Base-by-base conservation (phyloP, 2,797 vertebrate species). In the Halcyon chelicuti region DNA sequence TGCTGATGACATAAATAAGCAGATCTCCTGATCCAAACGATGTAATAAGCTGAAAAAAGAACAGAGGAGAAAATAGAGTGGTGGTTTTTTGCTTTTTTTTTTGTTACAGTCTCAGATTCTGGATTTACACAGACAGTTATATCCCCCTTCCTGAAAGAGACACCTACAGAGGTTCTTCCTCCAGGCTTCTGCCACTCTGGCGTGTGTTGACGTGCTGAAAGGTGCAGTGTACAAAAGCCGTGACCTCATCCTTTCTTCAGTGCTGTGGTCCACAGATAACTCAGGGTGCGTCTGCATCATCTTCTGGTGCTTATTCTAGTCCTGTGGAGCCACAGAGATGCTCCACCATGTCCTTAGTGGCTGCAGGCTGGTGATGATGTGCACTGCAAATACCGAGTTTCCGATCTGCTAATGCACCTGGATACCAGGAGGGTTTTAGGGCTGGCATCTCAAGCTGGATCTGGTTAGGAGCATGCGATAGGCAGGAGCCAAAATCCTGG, bases 351-450 rank as follows among this genome's bases (percentile, higher is more conserved):
- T 57, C 35, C 23, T 73, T 39, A 44, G 42, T 14, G 73, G 67
- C 19, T 40, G 23, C 46, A 61, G 65, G 39, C 33, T n/a, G 49
- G 33, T 58, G 37, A 17, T 5, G 7, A 39, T 39, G 18, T 14
- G 39, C 33, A 42, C 17, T 6, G 31, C 29, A 20, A 83, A 49
- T 28, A 37, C 1, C 0, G 2, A 10, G 5, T 75, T 75, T 65
- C 46, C 17, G 13, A 4, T 25, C 68, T 60, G 63, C 35, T 54
- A 22, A 26, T 10, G 31, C 28, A 39, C 5, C 10, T 57, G 58
- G 23, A 39, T n/a, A 49, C 23, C 20, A 44, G 57, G 23, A 75
- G 21, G 21, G 5, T 49, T 75, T 80, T 71, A 57, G 19, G 7
- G 15, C 20, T 88, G 68, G 18, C 0, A 1, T 35, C 22, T 54